Evolutionary conservation across 2,797 vertebrate genomes (phyloP), one percentile per base, ranked within the genome.

Genomic region (Pitangus sulphuratus): DNA sequence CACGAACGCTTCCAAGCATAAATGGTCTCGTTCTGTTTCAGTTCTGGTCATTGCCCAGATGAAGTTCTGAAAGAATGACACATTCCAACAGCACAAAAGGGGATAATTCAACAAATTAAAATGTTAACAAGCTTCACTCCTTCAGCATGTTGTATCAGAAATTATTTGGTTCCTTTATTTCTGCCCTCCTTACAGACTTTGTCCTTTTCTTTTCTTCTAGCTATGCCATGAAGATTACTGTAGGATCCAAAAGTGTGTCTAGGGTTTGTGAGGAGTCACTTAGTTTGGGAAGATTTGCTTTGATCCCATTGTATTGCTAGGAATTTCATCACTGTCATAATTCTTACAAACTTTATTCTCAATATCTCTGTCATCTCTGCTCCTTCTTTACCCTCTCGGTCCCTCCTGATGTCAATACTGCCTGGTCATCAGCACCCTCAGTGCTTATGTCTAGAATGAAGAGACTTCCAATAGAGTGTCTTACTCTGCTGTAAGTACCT

Each of bases 1-100:
- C 25, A 2, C 77, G 61, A 40, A 47, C 37, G 25, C 53, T 93
- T 94, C 62, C 57, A 84, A 21, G 53, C 74, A 42, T 76, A 44
- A 83, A 48, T 4, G 4, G 18, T 54, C 68, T 85, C 5, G 0
- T 76, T 95, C 60, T 58, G 44, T 62, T 93, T 93, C 64, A 77
- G 51, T 81, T 87, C 56, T 87, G 81, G 78, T 87, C 82, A 60
- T 83, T 94, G 87, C 56, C 60, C 87, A 89, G 75, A 81, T 94
- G 88, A 58, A 96, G 30, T 87, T 94, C 44, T 40, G 68, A 81
- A 82, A 69, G 65, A 84, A 42, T 78, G 61, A 64, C 30, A 53
- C 30, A 35, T 92, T 89, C 42, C 47, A 82, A 61, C 39, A 74
- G 62, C 50, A 76, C 80, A 69, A 72, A 87, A 87, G 53, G 64